Evolutionary conservation across 2,113 vertebrate species (phyloP), one percentile per base, ranked within the genome.

Genomic region (Stigmatopora argus): DNA sequence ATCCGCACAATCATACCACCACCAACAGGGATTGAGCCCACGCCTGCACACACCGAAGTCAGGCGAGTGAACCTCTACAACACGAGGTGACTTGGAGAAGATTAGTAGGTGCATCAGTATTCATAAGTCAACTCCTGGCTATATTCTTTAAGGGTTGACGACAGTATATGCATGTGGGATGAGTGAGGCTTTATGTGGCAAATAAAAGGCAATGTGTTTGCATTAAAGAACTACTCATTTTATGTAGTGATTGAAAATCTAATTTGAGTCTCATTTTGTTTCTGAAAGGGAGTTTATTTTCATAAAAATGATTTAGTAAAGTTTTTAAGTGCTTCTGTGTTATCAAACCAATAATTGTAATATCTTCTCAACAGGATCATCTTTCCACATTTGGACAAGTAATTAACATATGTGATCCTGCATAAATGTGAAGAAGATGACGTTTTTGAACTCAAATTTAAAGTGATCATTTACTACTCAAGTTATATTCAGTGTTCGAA

Each of bases 71-170:
- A 31, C 26, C 26, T 31, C 26, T 31, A 31, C 26, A 31, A 31
- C 26, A 31, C 26, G 26, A 31, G 26, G 26, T 31, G 26, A 31
- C 26, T 31, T 64, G 70, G 46, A 62, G 62, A 26, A 62, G 55
- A 83, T 88, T 76, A 85, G 86, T 85, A 85, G 65, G 41, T 55
- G 60, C 19, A 12, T 12, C 21, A 23, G 58, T 62, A 76, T 65
- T 77, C 74, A 70, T 64, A 62, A 64, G 26, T 31, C 69, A 79
- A 67, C 71, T 84, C 66, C 67, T 70, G 75, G 78, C 65, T 70
- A 46, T 11, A 78, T 70, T 52, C 74, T 64, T 59, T 41, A 70
- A 67, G 63, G 63, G 38, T 23, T 31, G 17, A 72, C 69, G 47
- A 45, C 70, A 73, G 3, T 55, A 5, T 61, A 5, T 9, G 13